Evolutionary conservation across 1,140 invertebrate species (phyloP), one percentile per base, ranked within the genome.

Genomic region (Leptestheria dahalacensis): DNA sequence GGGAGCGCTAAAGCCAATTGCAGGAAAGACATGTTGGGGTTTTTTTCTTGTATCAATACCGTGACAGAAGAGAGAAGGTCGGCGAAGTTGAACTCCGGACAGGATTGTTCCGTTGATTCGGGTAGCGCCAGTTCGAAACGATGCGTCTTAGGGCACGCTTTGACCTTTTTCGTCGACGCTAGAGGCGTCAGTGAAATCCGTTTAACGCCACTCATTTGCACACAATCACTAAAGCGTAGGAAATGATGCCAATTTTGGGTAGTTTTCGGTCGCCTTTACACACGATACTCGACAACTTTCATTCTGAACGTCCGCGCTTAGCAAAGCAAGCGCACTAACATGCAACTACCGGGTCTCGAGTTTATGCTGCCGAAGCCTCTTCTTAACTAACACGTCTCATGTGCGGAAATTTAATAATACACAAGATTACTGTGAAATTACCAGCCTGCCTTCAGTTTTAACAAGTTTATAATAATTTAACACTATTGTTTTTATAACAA

Each of bases 31-130:
- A 41, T 41, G 33, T 6, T 41, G 33, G 33, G 33, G 15, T 9
- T 41, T 41, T 41, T 41, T 41, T 41, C 15, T 6, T 9, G 33
- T 15, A 41, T 9, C 15, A 18, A 26, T 23, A 55, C n/a, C 49
- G 48, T 57, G 65, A 72, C 74, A 67, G 74, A 68, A 70, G 75
- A 78, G 64, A 81, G 69, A 65, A 82, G 74, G 64, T 81, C 76
- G 65, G 74, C 73, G 72, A 79, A 83, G 71, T 78, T 81, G 73
- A 76, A 81, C 72, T 82, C 79, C 56, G 80, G 76, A 72, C 76
- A 82, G 70, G 74, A 75, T 71, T 75, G 73, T 68, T 82, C 79
- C 68, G 78, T 82, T 12, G 80, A 80, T 68, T 81, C 79, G 54
- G 73, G 71, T 60, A 83, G 73, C 66, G 73, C 72, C 62, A 83